phyloP scores from a whole-genome alignment of 2,888 invertebrate species.

The Criorhina ranunculi region DNA sequence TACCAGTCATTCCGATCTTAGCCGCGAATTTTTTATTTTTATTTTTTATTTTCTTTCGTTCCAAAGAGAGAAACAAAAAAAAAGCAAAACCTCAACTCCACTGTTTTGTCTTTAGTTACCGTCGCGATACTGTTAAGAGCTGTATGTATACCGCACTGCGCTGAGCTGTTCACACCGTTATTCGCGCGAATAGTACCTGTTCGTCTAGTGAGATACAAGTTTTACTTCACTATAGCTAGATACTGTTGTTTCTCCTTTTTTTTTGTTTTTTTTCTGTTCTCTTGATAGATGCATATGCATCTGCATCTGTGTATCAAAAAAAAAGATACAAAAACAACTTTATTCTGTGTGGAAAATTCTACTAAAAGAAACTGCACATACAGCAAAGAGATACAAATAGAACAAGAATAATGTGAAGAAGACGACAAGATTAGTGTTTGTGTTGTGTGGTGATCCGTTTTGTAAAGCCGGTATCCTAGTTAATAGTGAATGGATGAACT shows the following conservation, averaged over 20 bases:
- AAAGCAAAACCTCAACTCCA: conserved; percentile 73
- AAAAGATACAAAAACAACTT: conserved; percentile 22
- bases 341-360: conserved; percentile 56
- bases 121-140: conserved; percentile 82
- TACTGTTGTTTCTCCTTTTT: conserved; percentile 28
- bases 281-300: conserved; percentile 15
- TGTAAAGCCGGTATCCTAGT: conserved; percentile 70
- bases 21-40: conserved; percentile 69
- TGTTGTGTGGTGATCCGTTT: conserved; percentile 52
- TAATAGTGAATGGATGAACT: conserved; percentile 67
- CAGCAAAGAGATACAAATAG: conserved; percentile 23
- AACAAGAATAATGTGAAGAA: conserved; percentile 33
- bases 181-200: conserved; percentile 73
- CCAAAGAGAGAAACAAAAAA: conserved; percentile 56
- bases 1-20: conserved; percentile 70
- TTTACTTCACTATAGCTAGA: conserved; percentile 36
- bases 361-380: conserved; percentile 3
- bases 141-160: conserved; percentile 76
- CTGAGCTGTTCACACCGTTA: conserved; percentile 73
- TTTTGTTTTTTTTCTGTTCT: conserved; percentile 30
- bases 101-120: conserved; percentile 82
- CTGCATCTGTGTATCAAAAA: conserved; percentile 38
- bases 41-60: conserved; percentile 63
- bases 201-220: conserved; percentile 69
- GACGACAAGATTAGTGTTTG: conserved; percentile 29